Base-by-base conservation (phyloP, 2,113 vertebrate species). In the Ammodytes marinus region DNA sequence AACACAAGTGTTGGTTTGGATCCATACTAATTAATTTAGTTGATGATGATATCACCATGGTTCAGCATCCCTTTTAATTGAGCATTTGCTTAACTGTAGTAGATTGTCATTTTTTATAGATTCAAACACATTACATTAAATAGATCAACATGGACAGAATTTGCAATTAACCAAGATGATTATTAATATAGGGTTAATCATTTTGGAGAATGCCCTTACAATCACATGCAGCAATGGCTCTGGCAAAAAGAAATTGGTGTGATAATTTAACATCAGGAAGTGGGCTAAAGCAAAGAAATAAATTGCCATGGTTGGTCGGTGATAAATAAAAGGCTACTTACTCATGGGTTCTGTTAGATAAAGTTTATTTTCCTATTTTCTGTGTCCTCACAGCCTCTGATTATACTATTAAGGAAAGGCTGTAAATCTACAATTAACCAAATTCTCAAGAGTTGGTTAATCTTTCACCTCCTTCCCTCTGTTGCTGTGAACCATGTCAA, bases 301-400 rank as follows among this genome's bases (percentile, higher is more conserved):
- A 43, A 6, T 46, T 52, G 47, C 6, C 54, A 37, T 55, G 40
- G 45, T 54, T 47, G 40, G 6, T 69, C 14, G 35, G 12, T 46
- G n/a, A 61, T 8, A 59, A 71, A 55, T 15, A 52, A 50, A 65
- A 77, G 8, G 3, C 39, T 10, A 72, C 80, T 87, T 61, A 79
- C 12, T 82, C 81, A 43, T n/a, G 73, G 52, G 14, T 35, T 47
- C 8, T 53, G 13, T 60, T 8, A 53, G 47, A 64, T 10, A 37
- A 6, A 35, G 8, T 1, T 66, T 63, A 42, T 64, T 70, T 71
- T 13, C 40, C 19, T 13, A 37, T 57, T 53, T 69, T 0, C 10
- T 60, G 5, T 63, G 40, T 72, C 37, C 47, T 57, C 14, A 42
- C 13, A 76, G 40, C 19, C 5, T 55, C 59, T 61, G 27, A 42